Percentiles rank a stretch among this genome's conserved stretches.
These are phyloP conservation scores for Lichenostomus cassidix DNA, from an alignment of 2,113 vertebrate species.

Conservation along the genomic window DNA sequence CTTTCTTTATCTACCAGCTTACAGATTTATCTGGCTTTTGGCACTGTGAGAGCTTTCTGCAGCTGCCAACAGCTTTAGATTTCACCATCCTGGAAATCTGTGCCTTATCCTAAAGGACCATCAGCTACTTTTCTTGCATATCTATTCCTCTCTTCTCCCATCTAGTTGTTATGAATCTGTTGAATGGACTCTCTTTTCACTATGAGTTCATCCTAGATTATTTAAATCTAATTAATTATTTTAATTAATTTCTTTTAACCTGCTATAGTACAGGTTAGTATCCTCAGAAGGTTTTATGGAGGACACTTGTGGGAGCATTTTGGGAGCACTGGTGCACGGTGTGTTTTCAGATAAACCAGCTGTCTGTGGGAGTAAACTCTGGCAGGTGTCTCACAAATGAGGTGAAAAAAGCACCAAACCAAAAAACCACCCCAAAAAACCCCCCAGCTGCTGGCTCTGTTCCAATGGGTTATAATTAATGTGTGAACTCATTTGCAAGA, in stretches of 20 bases:
- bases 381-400: background rate
- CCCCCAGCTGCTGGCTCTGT: background rate
- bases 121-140: background rate
- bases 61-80: background rate
- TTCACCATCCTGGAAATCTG: background rate
- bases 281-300: background rate
- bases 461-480: rapidly evolving
- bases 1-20: background rate
- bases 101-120: background rate
- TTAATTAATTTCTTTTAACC: background rate
- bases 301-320: background rate
- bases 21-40: background rate
- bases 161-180: background rate
- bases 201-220: rapidly evolving
- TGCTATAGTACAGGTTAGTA: background rate
- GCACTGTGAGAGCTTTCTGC: background rate
- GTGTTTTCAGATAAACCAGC: background rate
- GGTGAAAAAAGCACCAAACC: background rate
- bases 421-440: rapidly evolving
- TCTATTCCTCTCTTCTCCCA: background rate
- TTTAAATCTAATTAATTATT: background rate
- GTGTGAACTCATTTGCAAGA: background rate
- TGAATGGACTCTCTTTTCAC: background rate
- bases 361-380: background rate
- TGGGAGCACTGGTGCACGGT: background rate